Evolutionary conservation across 2,888 invertebrate genomes (phyloP), one percentile per base, ranked within the genome.

Genomic region (Eumacrocentrus americanus): DNA sequence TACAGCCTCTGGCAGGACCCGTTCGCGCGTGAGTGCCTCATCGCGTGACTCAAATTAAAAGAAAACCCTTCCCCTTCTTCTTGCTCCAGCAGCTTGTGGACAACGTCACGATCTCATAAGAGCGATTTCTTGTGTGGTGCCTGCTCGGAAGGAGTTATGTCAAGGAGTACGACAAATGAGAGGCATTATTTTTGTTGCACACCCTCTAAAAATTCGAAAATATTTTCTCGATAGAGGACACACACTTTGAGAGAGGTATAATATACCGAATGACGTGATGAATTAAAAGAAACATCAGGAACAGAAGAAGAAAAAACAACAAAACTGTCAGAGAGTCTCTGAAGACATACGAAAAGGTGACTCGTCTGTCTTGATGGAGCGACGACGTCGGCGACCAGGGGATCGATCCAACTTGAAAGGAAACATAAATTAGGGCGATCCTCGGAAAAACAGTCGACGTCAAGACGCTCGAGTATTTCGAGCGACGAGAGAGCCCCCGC

Each of bases 371-470:
- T 61, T 50, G 53, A 51, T 44, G 58, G 42, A 58, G 59, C 54
- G 60, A 59, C 54, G 61, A 64, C 58, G 50, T 55, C 16, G 42
- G 52, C 23, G 48, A 46, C 42, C 22, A 38, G 44, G 54, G 56
- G 58, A 57, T 62, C 60, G 61, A 58, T 64, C 29, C 54, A 44
- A 59, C 60, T 64, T 64, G 55, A 58, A 64, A 63, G 68, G 67
- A 67, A 65, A 67, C 67, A 69, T 69, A 69, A 69, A 69, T 69
- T 69, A 67, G 64, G 64, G 59, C 63, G 64, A 60, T 66, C 64
- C 63, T 65, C 62, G 62, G 63, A 66, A 64, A 66, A 64, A 64
- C 58, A 60, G 52, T 59, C 54, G 44, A 50, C 58, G 62, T 60
- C 58, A 48, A 58, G 59, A 62, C 14, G 46, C 40, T 48, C 29